phyloP scores from a whole-genome alignment of 2,113 vertebrate species.

The Cryptomyrus ogoouensis region DNA sequence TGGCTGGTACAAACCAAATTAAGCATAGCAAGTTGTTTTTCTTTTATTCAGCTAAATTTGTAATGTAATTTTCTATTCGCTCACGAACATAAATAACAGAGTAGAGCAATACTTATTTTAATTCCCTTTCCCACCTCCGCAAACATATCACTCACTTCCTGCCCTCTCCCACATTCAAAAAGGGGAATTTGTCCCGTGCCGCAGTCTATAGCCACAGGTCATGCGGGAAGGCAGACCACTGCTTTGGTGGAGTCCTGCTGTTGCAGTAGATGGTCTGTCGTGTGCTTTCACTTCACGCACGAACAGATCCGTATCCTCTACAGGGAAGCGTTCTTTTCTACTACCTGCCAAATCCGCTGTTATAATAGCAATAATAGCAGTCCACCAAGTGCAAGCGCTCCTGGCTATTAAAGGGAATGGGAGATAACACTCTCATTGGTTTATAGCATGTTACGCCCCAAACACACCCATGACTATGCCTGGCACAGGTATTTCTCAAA shows the following conservation, averaged over 20 bases:
- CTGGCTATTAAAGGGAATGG: neutral
- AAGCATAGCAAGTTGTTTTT: neutral
- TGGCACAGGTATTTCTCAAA: neutral
- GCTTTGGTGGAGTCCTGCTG: neutral
- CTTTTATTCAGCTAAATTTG: neutral
- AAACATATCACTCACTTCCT: too few species aligned
- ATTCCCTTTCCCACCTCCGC: neutral
- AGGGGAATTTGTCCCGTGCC: neutral
- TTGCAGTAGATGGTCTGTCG: neutral
- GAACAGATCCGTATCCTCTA: neutral
- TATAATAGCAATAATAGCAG: neutral
- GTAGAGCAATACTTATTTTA: neutral
- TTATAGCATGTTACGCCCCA: neutral
- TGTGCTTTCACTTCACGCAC: neutral
- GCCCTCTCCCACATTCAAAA: neutral
- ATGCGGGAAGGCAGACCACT: neutral
- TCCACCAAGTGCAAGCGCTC: neutral
- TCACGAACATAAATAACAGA: neutral
- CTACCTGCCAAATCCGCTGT: neutral
- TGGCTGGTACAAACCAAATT: neutral
- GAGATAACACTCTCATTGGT: neutral
- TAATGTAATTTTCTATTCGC: neutral
- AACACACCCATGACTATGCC: neutral
- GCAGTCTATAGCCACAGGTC: neutral
- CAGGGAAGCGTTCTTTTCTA: neutral